Percentiles rank a stretch among this genome's conserved stretches.
Evolutionary conservation across 2,113 vertebrate species (phyloP).

Genomic region (Cochlearius cochlearius): DNA sequence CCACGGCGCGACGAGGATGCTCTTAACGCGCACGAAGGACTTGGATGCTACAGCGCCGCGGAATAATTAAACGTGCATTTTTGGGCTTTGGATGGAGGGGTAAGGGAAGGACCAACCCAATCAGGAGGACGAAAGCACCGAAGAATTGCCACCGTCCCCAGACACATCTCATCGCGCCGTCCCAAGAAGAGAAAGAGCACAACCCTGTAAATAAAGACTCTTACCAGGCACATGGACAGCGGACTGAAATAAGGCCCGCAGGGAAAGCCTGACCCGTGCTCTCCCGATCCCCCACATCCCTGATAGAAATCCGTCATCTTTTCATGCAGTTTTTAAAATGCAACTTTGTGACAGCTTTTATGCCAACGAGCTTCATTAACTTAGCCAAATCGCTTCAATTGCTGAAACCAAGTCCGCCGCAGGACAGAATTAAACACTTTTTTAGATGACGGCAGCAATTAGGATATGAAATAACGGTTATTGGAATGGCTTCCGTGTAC

Average conservation of each 20-base stretch:
- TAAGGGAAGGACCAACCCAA: neutral
- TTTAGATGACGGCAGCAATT: neutral
- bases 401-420: neutral
- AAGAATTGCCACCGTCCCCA: neutral
- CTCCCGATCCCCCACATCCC: neutral
- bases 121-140: neutral
- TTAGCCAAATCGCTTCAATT: neutral
- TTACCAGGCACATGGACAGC: rapidly evolving
- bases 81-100: neutral
- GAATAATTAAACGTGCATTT: rapidly evolving
- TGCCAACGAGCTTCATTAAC: neutral
- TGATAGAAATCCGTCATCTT: rapidly evolving
- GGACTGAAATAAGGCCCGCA: neutral
- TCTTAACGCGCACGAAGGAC: rapidly evolving
- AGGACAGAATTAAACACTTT: neutral
- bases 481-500: neutral
- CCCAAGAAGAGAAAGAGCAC: neutral
- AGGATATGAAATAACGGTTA: neutral
- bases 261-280: neutral
- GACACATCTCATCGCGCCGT: rapidly evolving
- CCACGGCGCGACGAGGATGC: rapidly evolving
- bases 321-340: neutral
- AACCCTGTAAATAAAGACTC: too few relatives aligned
- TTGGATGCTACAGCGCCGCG: rapidly evolving
- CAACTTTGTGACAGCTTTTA: neutral